A percentile compares a stretch with the other conserved stretches of the same genome.
These are phyloP conservation scores for Halictus quadricinctus DNA, from an alignment of 2,888 invertebrate genomes.

Conservation along the genomic window DNA sequence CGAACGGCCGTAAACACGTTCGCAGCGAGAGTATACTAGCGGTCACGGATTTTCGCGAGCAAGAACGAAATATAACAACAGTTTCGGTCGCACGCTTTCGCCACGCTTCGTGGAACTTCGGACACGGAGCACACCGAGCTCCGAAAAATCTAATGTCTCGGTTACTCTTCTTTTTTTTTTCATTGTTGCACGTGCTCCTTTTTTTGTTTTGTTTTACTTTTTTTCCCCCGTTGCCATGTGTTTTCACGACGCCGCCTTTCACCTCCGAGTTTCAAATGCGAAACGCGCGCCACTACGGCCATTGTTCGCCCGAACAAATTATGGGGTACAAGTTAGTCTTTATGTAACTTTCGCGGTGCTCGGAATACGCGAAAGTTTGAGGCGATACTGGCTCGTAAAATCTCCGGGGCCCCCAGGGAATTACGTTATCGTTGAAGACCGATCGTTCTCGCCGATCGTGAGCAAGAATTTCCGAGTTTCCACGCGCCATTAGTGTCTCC, in stretches of 20 bases:
- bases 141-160: conserved; percentile 14
- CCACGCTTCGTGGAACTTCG: conserved; percentile 5
- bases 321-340: conserved; percentile 58
- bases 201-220: not conserved
- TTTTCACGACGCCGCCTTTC: conserved; percentile 41
- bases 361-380: conserved; percentile 25
- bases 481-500: not conserved
- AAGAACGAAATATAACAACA: conserved; percentile 37
- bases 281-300: not conserved
- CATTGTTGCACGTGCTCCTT: not conserved
- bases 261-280: conserved; percentile 38
- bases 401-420: conserved; percentile 11
- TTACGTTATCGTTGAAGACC: conserved; percentile 41
- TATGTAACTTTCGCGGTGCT: conserved; percentile 52
- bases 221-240: not conserved
- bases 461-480: not conserved
- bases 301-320: conserved; percentile 64
- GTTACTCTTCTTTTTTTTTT: not conserved
- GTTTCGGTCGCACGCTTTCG: conserved; percentile 28
- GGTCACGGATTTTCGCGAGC: conserved; percentile 22
- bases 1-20: not conserved
- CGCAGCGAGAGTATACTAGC: not conserved
- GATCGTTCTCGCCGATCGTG: not conserved
- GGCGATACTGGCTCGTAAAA: conserved; percentile 45
- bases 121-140: not conserved